phyloP scores from a whole-genome alignment of 2,888 invertebrate genomes.

The Polydrusus cervinus region DNA sequence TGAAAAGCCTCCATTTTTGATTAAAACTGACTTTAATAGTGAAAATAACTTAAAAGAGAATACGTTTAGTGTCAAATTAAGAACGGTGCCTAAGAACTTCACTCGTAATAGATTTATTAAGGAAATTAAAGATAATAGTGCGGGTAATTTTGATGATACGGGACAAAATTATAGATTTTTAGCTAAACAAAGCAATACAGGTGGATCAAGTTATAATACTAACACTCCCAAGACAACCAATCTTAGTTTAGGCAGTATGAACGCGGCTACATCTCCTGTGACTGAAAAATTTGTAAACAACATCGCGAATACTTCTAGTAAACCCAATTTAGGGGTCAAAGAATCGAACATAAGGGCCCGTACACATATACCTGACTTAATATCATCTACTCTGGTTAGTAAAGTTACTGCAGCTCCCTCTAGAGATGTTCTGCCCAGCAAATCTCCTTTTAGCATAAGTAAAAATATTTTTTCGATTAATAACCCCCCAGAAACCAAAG shows the following conservation, averaged over 20 bases:
- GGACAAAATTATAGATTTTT: constrained; percentile 58
- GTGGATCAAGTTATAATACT: constrained; percentile 23
- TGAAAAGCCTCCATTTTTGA: constrained; percentile 34
- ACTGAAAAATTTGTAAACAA: constrained; percentile 65
- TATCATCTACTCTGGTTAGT: constrained; percentile 60
- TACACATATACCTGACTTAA: constrained; percentile 60
- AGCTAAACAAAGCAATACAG: constrained; percentile 54
- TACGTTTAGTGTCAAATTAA: constrained; percentile 61
- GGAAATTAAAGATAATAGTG: constrained; percentile 57
- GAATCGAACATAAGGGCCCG: constrained; percentile 22
- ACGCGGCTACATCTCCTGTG: constrained; percentile 57
- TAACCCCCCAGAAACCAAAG: constrained; percentile 5
- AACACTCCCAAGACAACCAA: constrained; percentile 58
- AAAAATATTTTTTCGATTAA: constrained; percentile 60
- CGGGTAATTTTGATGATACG: constrained; percentile 53
- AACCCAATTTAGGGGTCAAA: constrained; percentile 37
- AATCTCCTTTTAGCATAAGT: constrained; percentile 59
- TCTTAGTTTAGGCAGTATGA: constrained; percentile 64
- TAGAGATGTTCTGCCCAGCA: constrained; percentile 1
- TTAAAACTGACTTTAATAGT: background rate
- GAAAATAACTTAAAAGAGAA: constrained; percentile 61
- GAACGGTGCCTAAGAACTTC: constrained; percentile 69
- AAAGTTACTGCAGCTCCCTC: constrained; percentile 28
- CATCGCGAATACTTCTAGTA: background rate
- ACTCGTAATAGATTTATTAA: constrained; percentile 67